These are phyloP conservation scores for Amphiura filiformis DNA, from an alignment of 35 echinoderm and acorn worm genomes.

Conservation along the genomic window DNA sequence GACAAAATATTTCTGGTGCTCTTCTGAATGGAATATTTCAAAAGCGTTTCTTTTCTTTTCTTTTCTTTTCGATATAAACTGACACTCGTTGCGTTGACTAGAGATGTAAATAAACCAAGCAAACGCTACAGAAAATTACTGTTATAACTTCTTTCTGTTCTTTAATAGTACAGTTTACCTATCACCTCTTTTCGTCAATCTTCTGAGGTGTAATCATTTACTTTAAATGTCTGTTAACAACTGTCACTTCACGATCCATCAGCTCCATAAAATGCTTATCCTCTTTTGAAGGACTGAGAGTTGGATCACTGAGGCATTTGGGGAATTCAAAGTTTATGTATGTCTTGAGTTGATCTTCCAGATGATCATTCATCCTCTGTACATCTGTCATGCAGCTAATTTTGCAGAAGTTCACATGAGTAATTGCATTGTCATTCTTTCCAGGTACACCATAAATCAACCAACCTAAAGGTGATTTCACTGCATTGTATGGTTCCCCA, in stretches of 20 bases:
- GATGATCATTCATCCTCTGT: background rate
- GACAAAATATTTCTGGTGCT: too few relatives aligned
- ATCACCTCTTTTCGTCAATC: too few relatives aligned
- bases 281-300: background rate
- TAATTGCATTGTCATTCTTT: background rate
- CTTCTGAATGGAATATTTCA: too few relatives aligned
- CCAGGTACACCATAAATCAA: background rate
- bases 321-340: background rate
- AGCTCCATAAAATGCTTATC: background rate
- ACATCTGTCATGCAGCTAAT: background rate
- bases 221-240: background rate
- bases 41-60: too few relatives aligned
- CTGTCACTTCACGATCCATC: background rate
- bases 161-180: too few relatives aligned
- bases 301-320: background rate
- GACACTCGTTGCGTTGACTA: too few relatives aligned
- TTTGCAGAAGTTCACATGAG: background rate
- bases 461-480: conserved; percentile 11
- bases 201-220: too few relatives aligned
- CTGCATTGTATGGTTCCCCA: conserved; percentile 43
- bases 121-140: too few relatives aligned
- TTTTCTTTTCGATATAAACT: too few relatives aligned
- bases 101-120: too few relatives aligned
- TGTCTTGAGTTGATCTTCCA: background rate
- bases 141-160: too few relatives aligned